These are phyloP conservation scores for Myotis pilosus DNA, from an alignment of 2,797 vertebrate species.

Conservation along the genomic window DNA sequence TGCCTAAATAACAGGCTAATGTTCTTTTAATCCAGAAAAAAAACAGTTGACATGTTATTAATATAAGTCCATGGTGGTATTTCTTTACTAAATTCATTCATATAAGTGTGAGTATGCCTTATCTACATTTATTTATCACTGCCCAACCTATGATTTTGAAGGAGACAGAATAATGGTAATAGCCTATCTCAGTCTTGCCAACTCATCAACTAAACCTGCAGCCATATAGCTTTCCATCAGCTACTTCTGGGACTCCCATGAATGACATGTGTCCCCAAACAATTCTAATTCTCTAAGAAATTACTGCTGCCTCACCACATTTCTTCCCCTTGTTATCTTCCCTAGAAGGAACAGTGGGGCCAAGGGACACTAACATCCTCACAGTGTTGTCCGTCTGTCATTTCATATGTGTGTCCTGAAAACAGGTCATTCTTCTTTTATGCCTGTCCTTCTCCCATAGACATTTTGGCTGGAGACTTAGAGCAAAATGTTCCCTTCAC, in stretches of 20 bases:
- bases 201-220: not conserved
- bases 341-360: not conserved
- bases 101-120: not conserved
- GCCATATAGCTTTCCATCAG: fast-evolving
- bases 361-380: fast-evolving
- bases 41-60: not conserved
- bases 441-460: not conserved
- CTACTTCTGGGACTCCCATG: not conserved
- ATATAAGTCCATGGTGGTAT: not conserved
- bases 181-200: not conserved
- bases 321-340: not conserved
- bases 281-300: not conserved
- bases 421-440: not conserved
- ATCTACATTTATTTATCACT: not conserved
- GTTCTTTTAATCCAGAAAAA: constrained; percentile 14
- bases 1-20: constrained; percentile 8
- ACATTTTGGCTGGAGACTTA: not conserved
- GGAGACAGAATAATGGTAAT: not conserved
- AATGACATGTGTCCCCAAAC: not conserved
- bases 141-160: not conserved
- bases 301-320: not conserved
- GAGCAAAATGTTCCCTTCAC: no score
- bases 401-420: not conserved
- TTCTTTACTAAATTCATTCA: not conserved
- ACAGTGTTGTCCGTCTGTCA: no score